phyloP scores from a whole-genome alignment of 92 coral and sea anemone species.

The Siderastrea siderea region DNA sequence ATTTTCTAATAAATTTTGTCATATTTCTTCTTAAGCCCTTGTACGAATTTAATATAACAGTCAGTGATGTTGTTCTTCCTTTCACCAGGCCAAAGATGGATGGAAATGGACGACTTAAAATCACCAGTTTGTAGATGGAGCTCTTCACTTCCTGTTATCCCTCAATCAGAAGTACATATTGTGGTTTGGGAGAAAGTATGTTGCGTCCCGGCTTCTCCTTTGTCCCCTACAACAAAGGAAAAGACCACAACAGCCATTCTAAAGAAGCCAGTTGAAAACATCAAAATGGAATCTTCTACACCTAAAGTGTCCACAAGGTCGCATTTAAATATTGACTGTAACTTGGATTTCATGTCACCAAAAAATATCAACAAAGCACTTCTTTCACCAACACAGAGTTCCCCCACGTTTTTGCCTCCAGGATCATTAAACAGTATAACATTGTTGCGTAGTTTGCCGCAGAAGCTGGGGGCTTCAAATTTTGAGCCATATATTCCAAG shows the following conservation, averaged over 20 bases:
- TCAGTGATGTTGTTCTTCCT: background rate
- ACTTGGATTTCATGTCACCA: background rate
- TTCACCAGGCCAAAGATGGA: conserved; percentile 83
- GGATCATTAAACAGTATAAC: background rate
- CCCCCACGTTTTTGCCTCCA: conserved; percentile 3
- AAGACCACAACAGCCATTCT: background rate
- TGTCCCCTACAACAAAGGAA: background rate
- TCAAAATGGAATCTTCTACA: background rate
- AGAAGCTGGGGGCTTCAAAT: conserved; percentile 26
- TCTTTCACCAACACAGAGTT: conserved; percentile 11
- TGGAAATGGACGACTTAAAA: conserved; percentile 90
- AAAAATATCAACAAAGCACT: background rate
- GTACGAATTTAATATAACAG: too few species aligned
- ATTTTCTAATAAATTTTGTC: too few species aligned
- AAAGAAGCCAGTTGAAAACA: background rate
- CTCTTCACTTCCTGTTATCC: conserved; percentile 51
- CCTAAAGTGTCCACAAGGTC: background rate
- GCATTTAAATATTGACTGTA: conserved; percentile 6
- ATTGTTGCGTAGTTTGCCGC: background rate
- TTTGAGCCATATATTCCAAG: conserved; percentile 95
- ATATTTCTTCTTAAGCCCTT: too few species aligned
- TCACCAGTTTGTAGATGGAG: conserved; percentile 76
- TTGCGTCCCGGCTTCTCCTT: background rate
- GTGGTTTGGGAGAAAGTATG: conserved; percentile 82
- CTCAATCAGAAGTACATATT: conserved; percentile 81